These are phyloP conservation scores for Tribolium madens DNA, from an alignment of 1,140 invertebrate species.

Conservation along the genomic window DNA sequence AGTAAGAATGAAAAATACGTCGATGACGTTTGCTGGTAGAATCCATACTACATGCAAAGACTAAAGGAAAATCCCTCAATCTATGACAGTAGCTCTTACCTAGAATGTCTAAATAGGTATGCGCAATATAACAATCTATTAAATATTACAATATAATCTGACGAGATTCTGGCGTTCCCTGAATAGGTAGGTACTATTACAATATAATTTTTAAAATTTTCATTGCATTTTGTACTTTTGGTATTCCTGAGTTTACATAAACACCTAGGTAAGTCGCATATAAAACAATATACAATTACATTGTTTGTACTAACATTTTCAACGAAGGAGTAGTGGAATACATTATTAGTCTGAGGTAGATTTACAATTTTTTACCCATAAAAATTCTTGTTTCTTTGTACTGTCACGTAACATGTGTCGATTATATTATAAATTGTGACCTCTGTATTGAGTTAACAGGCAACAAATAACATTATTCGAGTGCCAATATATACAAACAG, in stretches of 20 bases:
- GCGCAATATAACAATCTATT: slow-evolving; percentile 34
- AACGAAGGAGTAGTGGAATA: slow-evolving; percentile 51
- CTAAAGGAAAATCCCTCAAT: slow-evolving; percentile 45
- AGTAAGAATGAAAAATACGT: slow-evolving; percentile 20
- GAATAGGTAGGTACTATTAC: slow-evolving; percentile 44
- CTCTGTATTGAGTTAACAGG: slow-evolving; percentile 51
- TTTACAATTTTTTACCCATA: slow-evolving; percentile 43
- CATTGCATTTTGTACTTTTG: slow-evolving; percentile 51
- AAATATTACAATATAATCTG: slow-evolving; percentile 35
- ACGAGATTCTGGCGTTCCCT: slow-evolving; percentile 51
- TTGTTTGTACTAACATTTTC: slow-evolving; percentile 55
- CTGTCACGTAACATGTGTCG: slow-evolving; percentile 47
- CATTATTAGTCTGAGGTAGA: slow-evolving; percentile 59
- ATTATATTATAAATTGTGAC: slow-evolving; percentile 32
- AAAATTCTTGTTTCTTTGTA: slow-evolving; percentile 56
- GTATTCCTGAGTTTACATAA: slow-evolving; percentile 55
- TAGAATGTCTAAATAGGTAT: slow-evolving; percentile 48
- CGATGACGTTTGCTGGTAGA: not conserved
- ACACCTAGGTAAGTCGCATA: slow-evolving; percentile 59
- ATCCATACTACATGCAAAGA: slow-evolving; percentile 30
- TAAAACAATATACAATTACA: slow-evolving; percentile 53
- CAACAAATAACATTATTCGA: slow-evolving; percentile 58
- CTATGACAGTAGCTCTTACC: slow-evolving; percentile 51
- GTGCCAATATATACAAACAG: slow-evolving; percentile 56
- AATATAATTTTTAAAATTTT: slow-evolving; percentile 18